Conservation (phyloP, 2,797 vertebrate genomes). For the Perodicticus potto region DNA sequence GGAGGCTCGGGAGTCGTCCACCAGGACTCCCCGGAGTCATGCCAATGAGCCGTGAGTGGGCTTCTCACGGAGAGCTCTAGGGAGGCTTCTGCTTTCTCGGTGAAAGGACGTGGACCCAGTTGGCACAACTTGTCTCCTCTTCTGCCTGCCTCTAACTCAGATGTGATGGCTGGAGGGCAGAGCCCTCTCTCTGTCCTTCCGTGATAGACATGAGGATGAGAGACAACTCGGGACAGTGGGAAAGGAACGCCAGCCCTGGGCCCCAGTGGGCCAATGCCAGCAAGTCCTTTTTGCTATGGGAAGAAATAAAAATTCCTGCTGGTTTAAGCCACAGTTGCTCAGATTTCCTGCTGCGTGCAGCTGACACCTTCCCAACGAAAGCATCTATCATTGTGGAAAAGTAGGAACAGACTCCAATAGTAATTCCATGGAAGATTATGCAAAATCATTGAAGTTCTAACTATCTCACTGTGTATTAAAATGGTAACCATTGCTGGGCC, state of each 20-base stretch:
- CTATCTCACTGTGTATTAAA: neutral
- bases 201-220: neutral
- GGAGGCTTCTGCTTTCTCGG: neutral
- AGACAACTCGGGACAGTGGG: neutral
- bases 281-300: neutral
- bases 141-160: neutral
- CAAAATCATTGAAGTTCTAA: neutral
- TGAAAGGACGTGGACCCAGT: neutral
- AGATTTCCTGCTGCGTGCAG: neutral
- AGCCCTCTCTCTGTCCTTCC: neutral
- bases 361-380: neutral
- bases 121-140: neutral
- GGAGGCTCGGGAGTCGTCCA: neutral
- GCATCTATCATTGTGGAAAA: neutral
- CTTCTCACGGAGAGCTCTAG: neutral
- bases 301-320: neutral
- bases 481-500: neutral
- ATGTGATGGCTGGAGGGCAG: neutral
- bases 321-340: neutral
- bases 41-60: neutral
- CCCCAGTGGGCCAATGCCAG: neutral
- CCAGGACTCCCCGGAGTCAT: neutral
- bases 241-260: neutral
- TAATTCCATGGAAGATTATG: neutral
- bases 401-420: neutral